Evolutionary conservation across 2,888 invertebrate genomes (phyloP), one percentile per base, ranked within the genome.

Genomic region (Gastracanthus pulcherrimus): DNA sequence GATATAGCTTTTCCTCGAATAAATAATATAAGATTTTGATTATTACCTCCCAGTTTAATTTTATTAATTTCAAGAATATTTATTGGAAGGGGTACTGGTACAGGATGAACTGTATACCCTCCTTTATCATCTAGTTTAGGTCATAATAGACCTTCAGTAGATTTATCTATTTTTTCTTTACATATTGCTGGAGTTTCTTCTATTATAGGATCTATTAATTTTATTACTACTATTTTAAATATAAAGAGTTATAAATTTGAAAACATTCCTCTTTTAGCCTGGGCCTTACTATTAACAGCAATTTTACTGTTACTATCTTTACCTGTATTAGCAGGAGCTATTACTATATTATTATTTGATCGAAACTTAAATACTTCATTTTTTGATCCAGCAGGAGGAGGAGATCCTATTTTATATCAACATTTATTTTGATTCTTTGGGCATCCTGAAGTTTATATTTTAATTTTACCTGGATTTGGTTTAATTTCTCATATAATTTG

Each of bases 1-100:
- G 96, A 97, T 93, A 96, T 97, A 93, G 95, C 95, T 11, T 96
- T 96, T 74, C 96, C 96, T 0, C 96, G 96, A 89, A 93, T 96
- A 93, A 96, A 96, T 94, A 96, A 96, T 93, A 94, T 96, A 94
- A 96, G 96, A 91, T 96, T 96, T 93, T 96, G 96, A 93, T 84
- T 96, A 75, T 84, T 96, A 13, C 95, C 95, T 0, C 95, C 95
- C 0, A 94, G 96, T 6, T 86, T 96, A 86, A 92, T 93, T n/a
- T 85, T 96, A 60, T 87, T 96, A 89, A 89, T 95, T 87, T 92
- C 93, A 74, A 94, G 95, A 87, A 93, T 93, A 87, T 91, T 95
- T 87, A 94, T 95, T 82, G 95, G 95, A 93, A 94, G 92, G 86
- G 96, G 96, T 78, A 94, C 94, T 69, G 96, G 96, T 81, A 96